These are phyloP conservation scores for Halcyon senegalensis DNA, from an alignment of 2,113 vertebrate genomes.

Conservation along the genomic window DNA sequence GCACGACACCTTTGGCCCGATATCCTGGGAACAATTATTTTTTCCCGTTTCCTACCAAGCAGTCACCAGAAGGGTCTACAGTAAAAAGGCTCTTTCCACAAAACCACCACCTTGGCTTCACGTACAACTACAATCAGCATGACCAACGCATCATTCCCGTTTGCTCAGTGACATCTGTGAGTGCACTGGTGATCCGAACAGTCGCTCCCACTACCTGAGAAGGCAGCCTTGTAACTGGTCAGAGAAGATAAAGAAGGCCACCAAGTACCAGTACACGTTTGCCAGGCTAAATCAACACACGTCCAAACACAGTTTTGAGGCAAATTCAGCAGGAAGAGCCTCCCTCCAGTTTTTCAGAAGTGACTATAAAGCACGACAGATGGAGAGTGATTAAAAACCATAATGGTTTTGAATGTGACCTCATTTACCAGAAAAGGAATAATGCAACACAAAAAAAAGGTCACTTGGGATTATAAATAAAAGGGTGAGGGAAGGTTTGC, in stretches of 20 bases:
- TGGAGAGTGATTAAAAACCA: constrained; percentile 45
- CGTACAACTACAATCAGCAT: rapidly evolving
- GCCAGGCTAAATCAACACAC: neutral
- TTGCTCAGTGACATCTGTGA: rapidly evolving
- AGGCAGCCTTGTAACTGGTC: neutral
- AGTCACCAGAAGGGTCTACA: neutral
- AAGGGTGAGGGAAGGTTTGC: neutral
- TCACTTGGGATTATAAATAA: constrained; percentile 8
- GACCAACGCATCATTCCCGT: rapidly evolving
- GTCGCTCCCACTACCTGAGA: rapidly evolving
- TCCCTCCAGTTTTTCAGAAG: neutral
- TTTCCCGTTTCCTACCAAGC: neutral
- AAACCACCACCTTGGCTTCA: neutral
- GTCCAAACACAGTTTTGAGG: neutral
- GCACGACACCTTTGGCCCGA: neutral
- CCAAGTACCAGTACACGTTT: neutral
- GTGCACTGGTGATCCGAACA: rapidly evolving
- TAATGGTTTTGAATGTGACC: constrained; percentile 11
- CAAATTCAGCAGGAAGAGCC: neutral
- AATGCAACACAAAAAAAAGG: constrained; percentile 5
- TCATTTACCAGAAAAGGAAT: constrained; percentile 31
- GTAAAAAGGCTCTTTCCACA: neutral
- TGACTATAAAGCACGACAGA: neutral
- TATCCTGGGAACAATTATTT: neutral
- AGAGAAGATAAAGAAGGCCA: neutral